Percentiles rank a stretch among this genome's conserved stretches.
Evolutionary conservation across 2,797 vertebrate species (phyloP).

Genomic region (Acrossocheilus fasciatus): DNA sequence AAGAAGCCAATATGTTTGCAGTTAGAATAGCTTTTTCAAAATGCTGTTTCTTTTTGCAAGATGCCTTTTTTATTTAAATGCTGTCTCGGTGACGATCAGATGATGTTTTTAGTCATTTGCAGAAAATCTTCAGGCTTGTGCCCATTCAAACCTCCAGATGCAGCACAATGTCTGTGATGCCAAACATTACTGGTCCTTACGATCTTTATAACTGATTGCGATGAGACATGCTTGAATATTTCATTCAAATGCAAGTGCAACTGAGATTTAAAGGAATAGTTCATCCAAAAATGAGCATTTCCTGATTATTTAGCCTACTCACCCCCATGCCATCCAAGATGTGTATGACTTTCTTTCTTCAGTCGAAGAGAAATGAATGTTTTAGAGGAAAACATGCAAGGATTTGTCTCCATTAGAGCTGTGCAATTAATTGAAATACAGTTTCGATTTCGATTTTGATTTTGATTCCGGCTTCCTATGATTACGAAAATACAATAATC

Average conservation of each 20-base stretch:
- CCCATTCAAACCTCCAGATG: neutral
- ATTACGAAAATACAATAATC: too few species aligned
- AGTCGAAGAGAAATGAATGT: neutral
- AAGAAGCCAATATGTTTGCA: slow-evolving; percentile 53
- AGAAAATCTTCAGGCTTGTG: neutral
- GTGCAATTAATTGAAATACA: too few species aligned
- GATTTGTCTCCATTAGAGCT: neutral
- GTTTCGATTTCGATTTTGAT: too few species aligned
- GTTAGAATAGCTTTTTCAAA: slow-evolving; percentile 33
- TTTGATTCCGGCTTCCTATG: too few species aligned
- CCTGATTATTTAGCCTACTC: neutral
- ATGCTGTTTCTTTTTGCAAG: slow-evolving; percentile 24
- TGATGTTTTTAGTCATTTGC: neutral
- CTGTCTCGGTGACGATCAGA: neutral
- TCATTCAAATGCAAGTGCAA: neutral
- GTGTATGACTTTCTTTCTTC: neutral
- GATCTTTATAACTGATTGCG: neutral
- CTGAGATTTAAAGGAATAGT: neutral
- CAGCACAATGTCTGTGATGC: neutral
- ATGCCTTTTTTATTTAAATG: slow-evolving; percentile 34
- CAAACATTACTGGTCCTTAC: neutral
- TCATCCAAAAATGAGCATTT: neutral
- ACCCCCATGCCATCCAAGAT: neutral
- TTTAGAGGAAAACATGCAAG: neutral
- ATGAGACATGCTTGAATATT: neutral